These are phyloP conservation scores for Amblyopsis hoosieri DNA, from an alignment of 2,797 vertebrate species.

Conservation along the genomic window DNA sequence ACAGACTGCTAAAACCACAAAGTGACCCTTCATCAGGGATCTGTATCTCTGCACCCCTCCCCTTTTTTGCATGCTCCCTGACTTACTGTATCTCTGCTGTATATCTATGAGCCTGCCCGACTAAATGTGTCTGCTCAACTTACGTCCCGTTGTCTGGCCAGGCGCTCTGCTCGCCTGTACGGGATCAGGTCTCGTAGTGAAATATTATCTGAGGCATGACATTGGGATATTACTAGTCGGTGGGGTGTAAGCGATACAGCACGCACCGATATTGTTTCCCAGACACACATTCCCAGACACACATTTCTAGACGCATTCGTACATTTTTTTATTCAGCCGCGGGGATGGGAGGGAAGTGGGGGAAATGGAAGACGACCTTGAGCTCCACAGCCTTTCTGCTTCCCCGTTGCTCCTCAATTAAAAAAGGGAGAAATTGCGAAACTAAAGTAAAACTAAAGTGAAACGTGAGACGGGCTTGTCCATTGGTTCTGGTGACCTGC, in stretches of 20 bases:
- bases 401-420: constrained; percentile 59
- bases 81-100: constrained; percentile 48
- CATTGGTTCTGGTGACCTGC: too few species aligned
- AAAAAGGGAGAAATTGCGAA: constrained; percentile 65
- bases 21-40: constrained; percentile 63
- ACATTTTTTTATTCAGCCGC: constrained; percentile 59
- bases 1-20: constrained; percentile 41
- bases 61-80: not conserved
- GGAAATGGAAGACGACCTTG: constrained; percentile 60
- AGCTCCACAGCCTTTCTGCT: constrained; percentile 58
- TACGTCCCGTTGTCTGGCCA: not conserved
- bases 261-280: constrained; percentile 45
- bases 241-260: constrained; percentile 35
- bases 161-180: constrained; percentile 24
- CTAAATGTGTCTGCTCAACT: constrained; percentile 45
- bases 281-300: constrained; percentile 65
- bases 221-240: constrained; percentile 25
- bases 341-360: constrained; percentile 27
- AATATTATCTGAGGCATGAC: constrained; percentile 19
- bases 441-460: constrained; percentile 38
- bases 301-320: constrained; percentile 40
- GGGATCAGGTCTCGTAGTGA: constrained; percentile 34
- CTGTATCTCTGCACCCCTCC: constrained; percentile 14
- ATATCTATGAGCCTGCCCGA: not conserved
- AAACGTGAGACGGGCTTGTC: too few species aligned